phyloP scores from a whole-genome alignment of 2,113 vertebrate genomes.

The Bufo gargarizans region DNA sequence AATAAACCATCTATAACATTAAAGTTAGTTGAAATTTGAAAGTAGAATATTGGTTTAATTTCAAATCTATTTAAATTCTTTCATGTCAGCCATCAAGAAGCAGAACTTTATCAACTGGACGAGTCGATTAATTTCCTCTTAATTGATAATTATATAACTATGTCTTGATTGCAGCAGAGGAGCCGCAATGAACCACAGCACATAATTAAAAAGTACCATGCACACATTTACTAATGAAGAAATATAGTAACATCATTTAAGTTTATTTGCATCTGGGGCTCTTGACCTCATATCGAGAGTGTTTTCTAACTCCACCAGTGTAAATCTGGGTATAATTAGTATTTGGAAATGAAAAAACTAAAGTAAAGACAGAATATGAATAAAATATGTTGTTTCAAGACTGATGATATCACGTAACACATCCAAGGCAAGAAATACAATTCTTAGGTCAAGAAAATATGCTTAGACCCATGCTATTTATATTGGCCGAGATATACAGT shows the following conservation, averaged over 20 bases:
- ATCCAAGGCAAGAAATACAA: neutral
- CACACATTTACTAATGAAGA: neutral
- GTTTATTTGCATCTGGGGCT: neutral
- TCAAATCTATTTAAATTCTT: slow-evolving; percentile 17
- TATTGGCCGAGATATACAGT: neutral
- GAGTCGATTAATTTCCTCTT: slow-evolving; percentile 38
- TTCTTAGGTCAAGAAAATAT: neutral
- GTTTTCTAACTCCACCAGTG: neutral
- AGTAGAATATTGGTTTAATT: slow-evolving; percentile 27
- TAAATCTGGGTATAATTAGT: neutral
- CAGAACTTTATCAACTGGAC: slow-evolving; percentile 18
- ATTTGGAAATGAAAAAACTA: neutral
- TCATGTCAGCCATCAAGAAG: slow-evolving; percentile 21
- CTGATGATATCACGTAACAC: neutral
- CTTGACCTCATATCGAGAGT: neutral
- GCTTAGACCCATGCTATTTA: neutral
- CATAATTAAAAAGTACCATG: slow-evolving; percentile 32
- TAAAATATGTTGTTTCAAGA: neutral
- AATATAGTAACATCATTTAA: neutral
- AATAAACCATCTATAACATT: neutral
- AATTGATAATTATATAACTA: slow-evolving; percentile 47
- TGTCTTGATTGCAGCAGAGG: slow-evolving; percentile 31
- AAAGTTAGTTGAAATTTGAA: slow-evolving; percentile 29
- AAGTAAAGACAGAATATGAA: neutral
- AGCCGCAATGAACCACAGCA: slow-evolving; percentile 8